phyloP scores from a whole-genome alignment of 2,888 invertebrate genomes.

The Pachymerium ferrugineum region DNA sequence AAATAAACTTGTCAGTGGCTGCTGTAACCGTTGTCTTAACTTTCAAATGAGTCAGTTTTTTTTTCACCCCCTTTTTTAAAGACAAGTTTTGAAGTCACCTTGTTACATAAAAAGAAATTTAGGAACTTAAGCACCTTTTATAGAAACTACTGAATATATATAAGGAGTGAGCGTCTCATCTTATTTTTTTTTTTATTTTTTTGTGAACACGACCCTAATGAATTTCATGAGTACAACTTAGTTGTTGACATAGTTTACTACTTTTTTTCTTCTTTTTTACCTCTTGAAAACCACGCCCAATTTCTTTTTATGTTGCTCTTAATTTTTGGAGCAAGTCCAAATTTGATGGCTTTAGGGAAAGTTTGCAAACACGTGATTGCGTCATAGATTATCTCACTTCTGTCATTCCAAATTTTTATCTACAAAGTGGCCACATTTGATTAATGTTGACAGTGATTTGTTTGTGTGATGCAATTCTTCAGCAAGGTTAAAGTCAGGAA shows the following conservation, averaged over 20 bases:
- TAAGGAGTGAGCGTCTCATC: not conserved
- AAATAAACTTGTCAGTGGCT: not conserved
- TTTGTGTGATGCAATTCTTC: conserved; percentile 10
- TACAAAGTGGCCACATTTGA: conserved; percentile 18
- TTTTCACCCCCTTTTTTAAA: not conserved
- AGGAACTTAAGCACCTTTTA: not conserved
- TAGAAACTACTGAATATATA: not conserved
- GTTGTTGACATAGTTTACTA: conserved; percentile 9
- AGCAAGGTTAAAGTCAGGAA: conserved; percentile 18
- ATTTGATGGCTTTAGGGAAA: not conserved
- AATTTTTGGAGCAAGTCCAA: not conserved
- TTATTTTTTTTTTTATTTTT: not conserved
- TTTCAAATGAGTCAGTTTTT: not conserved
- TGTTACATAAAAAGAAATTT: conserved; percentile 3
- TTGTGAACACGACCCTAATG: not conserved
- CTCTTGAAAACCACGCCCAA: not conserved
- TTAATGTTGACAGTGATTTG: conserved; percentile 6
- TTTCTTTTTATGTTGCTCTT: not conserved
- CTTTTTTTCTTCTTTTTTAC: not conserved
- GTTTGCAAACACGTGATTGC: not conserved
- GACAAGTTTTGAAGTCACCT: not conserved
- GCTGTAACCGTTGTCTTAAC: not conserved
- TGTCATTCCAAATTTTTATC: conserved; percentile 19
- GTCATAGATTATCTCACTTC: conserved; percentile 11
- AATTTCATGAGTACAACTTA: conserved; percentile 5